Conservation (phyloP, 2,797 vertebrate species). For the Coilia nasus region DNA sequence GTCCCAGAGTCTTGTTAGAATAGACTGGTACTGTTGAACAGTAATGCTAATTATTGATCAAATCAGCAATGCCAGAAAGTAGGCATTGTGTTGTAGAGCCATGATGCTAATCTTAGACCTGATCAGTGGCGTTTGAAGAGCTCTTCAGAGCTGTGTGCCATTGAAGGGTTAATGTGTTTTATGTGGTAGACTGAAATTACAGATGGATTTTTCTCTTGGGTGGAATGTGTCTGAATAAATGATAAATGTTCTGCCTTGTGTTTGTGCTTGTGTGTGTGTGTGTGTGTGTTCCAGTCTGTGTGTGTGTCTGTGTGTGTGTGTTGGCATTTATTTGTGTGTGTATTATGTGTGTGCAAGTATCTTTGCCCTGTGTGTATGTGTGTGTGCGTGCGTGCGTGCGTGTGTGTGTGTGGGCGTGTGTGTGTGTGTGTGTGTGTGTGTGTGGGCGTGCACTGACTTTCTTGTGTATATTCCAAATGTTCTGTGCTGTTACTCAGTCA, state of each 20-base stretch:
- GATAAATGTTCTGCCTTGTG: background rate
- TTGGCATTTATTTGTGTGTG: slow-evolving; percentile 8
- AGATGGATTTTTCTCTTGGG: slow-evolving; percentile 21
- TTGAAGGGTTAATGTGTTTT: background rate
- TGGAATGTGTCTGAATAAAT: slow-evolving; percentile 13
- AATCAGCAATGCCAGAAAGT: no score
- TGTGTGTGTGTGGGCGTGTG: background rate
- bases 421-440: background rate
- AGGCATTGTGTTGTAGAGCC: no score
- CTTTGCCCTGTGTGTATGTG: background rate
- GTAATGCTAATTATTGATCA: no score
- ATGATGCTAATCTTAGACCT: background rate
- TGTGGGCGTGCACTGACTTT: background rate
- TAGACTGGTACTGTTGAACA: background rate
- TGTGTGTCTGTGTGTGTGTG: background rate
- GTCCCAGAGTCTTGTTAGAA: background rate
- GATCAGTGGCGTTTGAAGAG: background rate
- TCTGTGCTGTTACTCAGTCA: background rate
- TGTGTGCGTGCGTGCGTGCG: background rate
- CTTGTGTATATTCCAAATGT: background rate
- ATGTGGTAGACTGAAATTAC: slow-evolving; percentile 53
- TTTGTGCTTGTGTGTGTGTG: background rate
- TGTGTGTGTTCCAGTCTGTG: background rate
- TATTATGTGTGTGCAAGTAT: slow-evolving; percentile 12
- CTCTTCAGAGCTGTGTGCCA: background rate